These are phyloP conservation scores for Melanogrammus aeglefinus DNA, from an alignment of 2,797 vertebrate species.

Conservation along the genomic window DNA sequence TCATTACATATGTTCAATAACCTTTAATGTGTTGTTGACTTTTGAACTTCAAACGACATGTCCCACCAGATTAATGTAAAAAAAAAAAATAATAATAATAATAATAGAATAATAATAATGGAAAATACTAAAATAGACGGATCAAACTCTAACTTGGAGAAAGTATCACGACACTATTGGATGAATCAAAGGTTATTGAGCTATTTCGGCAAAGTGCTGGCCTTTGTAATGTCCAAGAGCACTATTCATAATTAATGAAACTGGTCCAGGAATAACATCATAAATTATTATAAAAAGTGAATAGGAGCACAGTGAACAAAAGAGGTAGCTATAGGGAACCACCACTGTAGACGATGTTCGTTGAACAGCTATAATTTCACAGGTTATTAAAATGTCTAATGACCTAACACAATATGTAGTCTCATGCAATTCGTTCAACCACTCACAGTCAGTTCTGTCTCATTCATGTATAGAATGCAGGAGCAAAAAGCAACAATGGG, in stretches of 20 bases:
- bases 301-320: not conserved
- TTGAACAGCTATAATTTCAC: not conserved
- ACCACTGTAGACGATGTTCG: not conserved
- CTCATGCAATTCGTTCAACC: conserved; percentile 61
- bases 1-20: not conserved
- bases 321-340: not conserved
- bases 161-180: not conserved
- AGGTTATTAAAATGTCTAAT: not conserved
- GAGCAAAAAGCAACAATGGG: conserved; percentile 78
- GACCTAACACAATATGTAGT: conserved; percentile 2
- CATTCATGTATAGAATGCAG: conserved; percentile 86
- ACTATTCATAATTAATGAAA: conserved; percentile 6
- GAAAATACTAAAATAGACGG: not conserved
- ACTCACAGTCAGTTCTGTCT: conserved; percentile 70
- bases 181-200: not conserved
- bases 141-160: not conserved
- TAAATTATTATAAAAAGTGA: conserved; percentile 4
- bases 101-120: not conserved
- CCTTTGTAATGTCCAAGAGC: not conserved
- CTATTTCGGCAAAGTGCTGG: not conserved
- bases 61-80: not conserved
- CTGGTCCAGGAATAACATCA: conserved; percentile 3
- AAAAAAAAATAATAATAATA: not conserved
- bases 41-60: not conserved
- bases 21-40: not conserved